phyloP scores from a whole-genome alignment of 2,113 vertebrate species.

The Porphyrio hochstetteri region DNA sequence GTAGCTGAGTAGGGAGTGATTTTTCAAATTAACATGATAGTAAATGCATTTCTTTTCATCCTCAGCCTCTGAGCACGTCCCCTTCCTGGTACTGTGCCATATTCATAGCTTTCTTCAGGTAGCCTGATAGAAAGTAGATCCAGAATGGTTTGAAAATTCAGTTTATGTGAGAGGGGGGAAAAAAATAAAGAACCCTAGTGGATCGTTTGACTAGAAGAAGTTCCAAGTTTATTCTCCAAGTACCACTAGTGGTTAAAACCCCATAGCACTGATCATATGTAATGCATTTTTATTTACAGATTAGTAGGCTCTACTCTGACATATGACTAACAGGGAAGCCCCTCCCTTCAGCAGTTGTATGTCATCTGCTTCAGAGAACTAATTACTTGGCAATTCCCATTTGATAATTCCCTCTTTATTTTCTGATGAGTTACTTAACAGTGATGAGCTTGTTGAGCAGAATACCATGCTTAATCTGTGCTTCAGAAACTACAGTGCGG shows the following conservation, averaged over 20 bases:
- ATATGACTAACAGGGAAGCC: slow-evolving; percentile 74
- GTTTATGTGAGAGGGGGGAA: background rate
- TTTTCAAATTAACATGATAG: background rate
- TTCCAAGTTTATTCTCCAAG: background rate
- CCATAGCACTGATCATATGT: slow-evolving; percentile 31
- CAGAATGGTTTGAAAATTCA: background rate
- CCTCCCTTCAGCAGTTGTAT: slow-evolving; percentile 76
- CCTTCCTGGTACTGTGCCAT: background rate
- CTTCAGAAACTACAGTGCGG: slow-evolving; percentile 52
- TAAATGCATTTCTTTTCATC: background rate
- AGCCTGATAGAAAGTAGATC: background rate
- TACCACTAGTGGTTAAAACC: slow-evolving; percentile 5
- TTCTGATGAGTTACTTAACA: slow-evolving; percentile 85
- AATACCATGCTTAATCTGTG: slow-evolving; percentile 65
- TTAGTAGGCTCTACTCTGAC: slow-evolving; percentile 69
- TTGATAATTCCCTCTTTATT: slow-evolving; percentile 83
- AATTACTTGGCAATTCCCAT: slow-evolving; percentile 85
- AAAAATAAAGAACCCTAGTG: background rate
- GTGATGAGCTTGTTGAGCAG: slow-evolving; percentile 75
- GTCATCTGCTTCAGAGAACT: slow-evolving; percentile 82
- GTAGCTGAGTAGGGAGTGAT: background rate
- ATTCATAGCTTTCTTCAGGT: background rate
- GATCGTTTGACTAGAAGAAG: background rate
- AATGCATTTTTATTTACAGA: slow-evolving; percentile 78
- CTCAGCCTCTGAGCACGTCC: background rate